A percentile compares a stretch with the other conserved stretches of the same genome.
Evolutionary conservation across 2,888 invertebrate genomes (phyloP).

Genomic region (Rhamphomyia laevipes): DNA sequence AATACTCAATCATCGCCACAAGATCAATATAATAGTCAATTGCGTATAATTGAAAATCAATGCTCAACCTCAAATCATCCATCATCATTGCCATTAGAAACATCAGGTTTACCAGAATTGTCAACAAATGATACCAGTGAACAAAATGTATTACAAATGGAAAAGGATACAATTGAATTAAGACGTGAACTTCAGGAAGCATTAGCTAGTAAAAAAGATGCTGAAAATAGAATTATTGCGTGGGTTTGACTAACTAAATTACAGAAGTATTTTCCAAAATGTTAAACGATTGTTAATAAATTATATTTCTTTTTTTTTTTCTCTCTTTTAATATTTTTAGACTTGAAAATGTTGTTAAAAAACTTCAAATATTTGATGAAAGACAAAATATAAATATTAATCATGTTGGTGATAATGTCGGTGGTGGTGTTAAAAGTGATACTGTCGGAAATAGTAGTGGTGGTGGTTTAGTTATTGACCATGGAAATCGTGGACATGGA

Average conservation of each 20-base stretch:
- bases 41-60: neutral
- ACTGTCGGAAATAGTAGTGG: slow-evolving; percentile 14
- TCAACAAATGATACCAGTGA: neutral
- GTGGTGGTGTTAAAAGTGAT: slow-evolving; percentile 9
- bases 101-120: slow-evolving; percentile 10
- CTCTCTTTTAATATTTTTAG: slow-evolving; percentile 25
- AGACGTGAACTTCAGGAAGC: slow-evolving; percentile 34
- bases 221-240: slow-evolving; percentile 38
- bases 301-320: slow-evolving; percentile 4
- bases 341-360: slow-evolving; percentile 37
- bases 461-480: slow-evolving; percentile 13
- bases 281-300: neutral
- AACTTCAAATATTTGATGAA: slow-evolving; percentile 26
- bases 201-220: slow-evolving; percentile 33
- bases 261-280: slow-evolving; percentile 3
- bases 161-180: slow-evolving; percentile 25
- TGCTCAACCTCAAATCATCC: neutral
- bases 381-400: slow-evolving; percentile 12
- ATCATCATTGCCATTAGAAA: neutral
- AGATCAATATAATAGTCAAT: neutral
- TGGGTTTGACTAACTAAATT: slow-evolving; percentile 27
- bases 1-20: neutral
- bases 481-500: slow-evolving; percentile 12
- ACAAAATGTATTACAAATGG: slow-evolving; percentile 16
- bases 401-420: neutral